Base-by-base conservation (phyloP, 2,113 vertebrate species). In the Barbus barbus region DNA sequence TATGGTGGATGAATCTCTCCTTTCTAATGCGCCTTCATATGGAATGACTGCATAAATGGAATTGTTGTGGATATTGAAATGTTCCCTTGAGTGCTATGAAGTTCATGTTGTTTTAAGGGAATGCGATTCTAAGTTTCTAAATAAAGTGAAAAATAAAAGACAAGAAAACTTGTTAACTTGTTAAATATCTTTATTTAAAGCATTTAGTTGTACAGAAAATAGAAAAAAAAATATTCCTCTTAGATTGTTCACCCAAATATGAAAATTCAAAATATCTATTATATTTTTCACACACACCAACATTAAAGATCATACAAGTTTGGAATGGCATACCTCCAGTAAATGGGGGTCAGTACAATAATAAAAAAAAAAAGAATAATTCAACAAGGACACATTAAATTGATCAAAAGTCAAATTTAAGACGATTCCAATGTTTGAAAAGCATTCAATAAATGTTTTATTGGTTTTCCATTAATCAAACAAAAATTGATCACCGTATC, bases 51-150 rank as follows among this genome's bases (percentile, higher is more conserved):
- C 61, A 81, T 65, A 28, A 48, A 22, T 67, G 58, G 26, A 71
- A 28, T 51, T 51, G 28, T 51, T 82, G 80, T 71, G 80, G 80
- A 53, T 71, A 53, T 71, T 71, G 13, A 71, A 71, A 28, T 82
- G 44, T 69, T 81, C 63, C 79, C 63, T 81, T 65, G 58, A 80
- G 24, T 81, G 65, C 63, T 81, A 14, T 71, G 65, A 81, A 48
- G 41, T 69, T 81, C 61, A 46, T 78, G 48, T 79, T 79, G 77
- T 81, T 81, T 81, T 81, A 71, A 56, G 13, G 63, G 79, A 82
- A 82, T 82, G 80, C 31, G 0, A 81, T 46, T 81, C 41, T 69
- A 81, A 69, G 28, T 82, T 82, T 82, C 80, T 82, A 82, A 71
- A 82, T 82, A 82, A 82, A 71, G n/a, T 18, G n/a, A 67, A 46